Base-by-base conservation (phyloP, 1,140 invertebrate species). In the Eulimnadia texana region DNA sequence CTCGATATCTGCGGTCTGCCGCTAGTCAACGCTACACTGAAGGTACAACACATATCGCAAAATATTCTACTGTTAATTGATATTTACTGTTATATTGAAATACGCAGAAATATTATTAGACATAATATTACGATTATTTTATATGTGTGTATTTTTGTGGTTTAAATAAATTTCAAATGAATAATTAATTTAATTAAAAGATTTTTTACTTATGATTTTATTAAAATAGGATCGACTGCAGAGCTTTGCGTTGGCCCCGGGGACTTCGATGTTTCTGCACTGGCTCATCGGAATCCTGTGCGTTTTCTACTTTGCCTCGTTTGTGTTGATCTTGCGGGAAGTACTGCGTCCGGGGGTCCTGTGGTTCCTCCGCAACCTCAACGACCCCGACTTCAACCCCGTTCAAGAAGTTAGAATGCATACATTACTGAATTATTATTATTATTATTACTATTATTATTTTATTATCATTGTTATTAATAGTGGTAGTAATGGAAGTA, bases 201-300 rank as follows among this genome's bases (percentile, higher is more conserved):
- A 11, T 25, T 28, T 25, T n/a, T 24, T 28, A 52, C 19, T 56
- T 59, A 23, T 61, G 23, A 19, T 13, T 51, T 16, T 22, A 22
- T 50, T 60, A 24, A n/a, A n/a, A n/a, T 29, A 63, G 62, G 62
- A 63, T 33, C 62, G 62, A 29, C 23, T 63, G 20, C 50, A 57
- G 10, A 63, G 33, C 19, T 63, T 63, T 23, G 51, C 27, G 2
- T 28, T 52, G 29, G 72, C 78, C 6, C 95, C 96, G 0, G 92
- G 92, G 50, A 97, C 94, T 0, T 94, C 90, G 0, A 91, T 98
- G 80, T 99, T 99, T 60, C 56, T 63, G 23, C 95, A 99, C 73
- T 99, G 96, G 96, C 80, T 98, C 10, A 88, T 95, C n/a, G 95
- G 95, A 58, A 98, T 98, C 93, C 85, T 99, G 1, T 99, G 97